Conservation (phyloP, 1,140 invertebrate genomes). For the Calephelis virginiensis region DNA sequence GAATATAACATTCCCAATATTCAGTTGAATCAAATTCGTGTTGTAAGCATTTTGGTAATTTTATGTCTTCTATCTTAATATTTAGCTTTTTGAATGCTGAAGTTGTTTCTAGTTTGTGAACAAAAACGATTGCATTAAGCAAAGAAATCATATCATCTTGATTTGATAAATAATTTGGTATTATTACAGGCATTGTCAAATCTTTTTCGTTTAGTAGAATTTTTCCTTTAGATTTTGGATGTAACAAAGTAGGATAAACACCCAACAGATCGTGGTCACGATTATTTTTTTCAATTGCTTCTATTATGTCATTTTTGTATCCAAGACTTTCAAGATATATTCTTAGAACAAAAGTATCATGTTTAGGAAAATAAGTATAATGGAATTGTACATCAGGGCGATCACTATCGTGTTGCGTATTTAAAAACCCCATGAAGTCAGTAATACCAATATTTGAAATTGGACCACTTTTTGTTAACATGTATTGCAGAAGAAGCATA, state of each 20-base stretch:
- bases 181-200: conserved; percentile 83
- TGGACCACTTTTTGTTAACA: conserved; percentile 50
- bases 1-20: conserved; percentile 83
- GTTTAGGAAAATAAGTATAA: conserved; percentile 47
- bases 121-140: conserved; percentile 80
- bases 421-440: conserved; percentile 56
- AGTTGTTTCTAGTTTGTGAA: conserved; percentile 64
- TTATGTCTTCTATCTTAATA: conserved; percentile 62
- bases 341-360: conserved; percentile 42
- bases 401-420: conserved; percentile 40
- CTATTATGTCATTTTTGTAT: conserved; percentile 67
- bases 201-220: conserved; percentile 56
- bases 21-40: conserved; percentile 74
- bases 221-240: conserved; percentile 75
- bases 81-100: conserved; percentile 57
- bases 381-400: conserved; percentile 64
- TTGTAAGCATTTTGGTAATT: conserved; percentile 61
- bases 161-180: conserved; percentile 88
- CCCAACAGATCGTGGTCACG: conserved; percentile 66
- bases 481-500: conserved; percentile 49
- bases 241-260: conserved; percentile 72
- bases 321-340: conserved; percentile 49
- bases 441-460: conserved; percentile 50
- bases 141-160: conserved; percentile 84
- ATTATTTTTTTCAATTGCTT: conserved; percentile 64